Percentiles rank a stretch among this genome's conserved stretches.
These are phyloP conservation scores for Taenioides sp. DNA, from an alignment of 2,797 vertebrate genomes.

Conservation along the genomic window DNA sequence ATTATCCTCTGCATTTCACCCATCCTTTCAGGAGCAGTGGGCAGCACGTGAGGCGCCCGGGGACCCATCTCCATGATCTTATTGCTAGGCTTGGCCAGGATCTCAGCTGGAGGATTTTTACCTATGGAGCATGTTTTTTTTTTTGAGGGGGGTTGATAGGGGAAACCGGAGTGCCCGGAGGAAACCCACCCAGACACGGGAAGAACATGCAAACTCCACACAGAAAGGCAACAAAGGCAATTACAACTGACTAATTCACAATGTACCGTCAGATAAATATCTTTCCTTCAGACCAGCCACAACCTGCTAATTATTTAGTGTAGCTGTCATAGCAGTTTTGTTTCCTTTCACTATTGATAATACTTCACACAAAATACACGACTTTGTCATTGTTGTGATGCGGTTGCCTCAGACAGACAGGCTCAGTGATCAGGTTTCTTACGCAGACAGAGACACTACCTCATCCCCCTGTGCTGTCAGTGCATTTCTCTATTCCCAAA, in stretches of 20 bases:
- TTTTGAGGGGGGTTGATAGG: too few species aligned
- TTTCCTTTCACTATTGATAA: not conserved
- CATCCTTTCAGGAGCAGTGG: too few species aligned
- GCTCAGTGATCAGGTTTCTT: slow-evolving; percentile 63
- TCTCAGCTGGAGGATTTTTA: too few species aligned
- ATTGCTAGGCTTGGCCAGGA: too few species aligned
- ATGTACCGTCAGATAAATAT: not conserved
- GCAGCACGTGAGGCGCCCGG: too few species aligned
- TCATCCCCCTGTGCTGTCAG: slow-evolving; percentile 55
- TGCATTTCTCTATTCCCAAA: slow-evolving; percentile 45
- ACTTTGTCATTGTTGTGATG: slow-evolving; percentile 26
- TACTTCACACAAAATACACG: not conserved
- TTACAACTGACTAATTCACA: not conserved
- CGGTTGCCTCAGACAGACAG: slow-evolving; percentile 41
- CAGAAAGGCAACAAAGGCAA: too few species aligned
- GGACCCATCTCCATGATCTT: too few species aligned
- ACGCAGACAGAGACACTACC: slow-evolving; percentile 67
- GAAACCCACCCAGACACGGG: too few species aligned
- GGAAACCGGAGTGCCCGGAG: too few species aligned
- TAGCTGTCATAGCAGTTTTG: not conserved
- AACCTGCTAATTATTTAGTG: not conserved
- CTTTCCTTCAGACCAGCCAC: not conserved
- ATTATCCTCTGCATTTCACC: too few species aligned
- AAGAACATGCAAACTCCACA: too few species aligned
- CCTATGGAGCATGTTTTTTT: too few species aligned